phyloP scores from a whole-genome alignment of 1,140 invertebrate species.

The Varroa destructor region DNA sequence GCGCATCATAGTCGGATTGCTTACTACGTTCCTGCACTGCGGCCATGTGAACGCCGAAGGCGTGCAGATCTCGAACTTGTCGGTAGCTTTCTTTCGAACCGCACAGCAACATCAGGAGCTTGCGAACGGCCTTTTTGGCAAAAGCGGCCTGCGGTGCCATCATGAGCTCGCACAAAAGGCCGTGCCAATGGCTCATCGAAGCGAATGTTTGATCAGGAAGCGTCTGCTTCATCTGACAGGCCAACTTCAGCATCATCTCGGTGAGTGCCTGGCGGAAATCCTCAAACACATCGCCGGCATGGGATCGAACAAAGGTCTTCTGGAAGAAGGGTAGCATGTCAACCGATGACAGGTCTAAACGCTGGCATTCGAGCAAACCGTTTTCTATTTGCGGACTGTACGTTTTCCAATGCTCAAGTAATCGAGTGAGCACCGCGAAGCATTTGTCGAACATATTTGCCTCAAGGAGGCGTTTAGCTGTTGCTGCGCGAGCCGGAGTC shows the following conservation, averaged over 20 bases:
- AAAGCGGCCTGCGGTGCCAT: conserved; percentile 56
- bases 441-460: conserved; percentile 68
- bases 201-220: conserved; percentile 35
- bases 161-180: conserved; percentile 85
- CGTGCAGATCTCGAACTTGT: conserved; percentile 79
- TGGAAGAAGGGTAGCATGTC: conserved; percentile 93
- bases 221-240: conserved; percentile 70
- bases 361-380: conserved; percentile 62
- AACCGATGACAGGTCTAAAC: conserved; percentile 53
- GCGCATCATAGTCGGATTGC: conserved; percentile 38
- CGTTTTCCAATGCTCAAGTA: conserved; percentile 68
- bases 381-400: conserved; percentile 33
- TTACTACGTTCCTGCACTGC: conserved; percentile 45
- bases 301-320: conserved; percentile 76
- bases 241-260: conserved; percentile 80
- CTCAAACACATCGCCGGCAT: conserved; percentile 80
- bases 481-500: conserved; percentile 47
- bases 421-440: conserved; percentile 57
- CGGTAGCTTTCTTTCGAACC: conserved; percentile 72
- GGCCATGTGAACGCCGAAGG: conserved; percentile 45
- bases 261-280: conserved; percentile 81
- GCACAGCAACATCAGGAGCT: conserved; percentile 79
- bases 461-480: conserved; percentile 60
- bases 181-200: conserved; percentile 54
- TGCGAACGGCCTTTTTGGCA: conserved; percentile 57